These are phyloP conservation scores for Paraescarpia echinospica DNA, from an alignment of 1,140 invertebrate species.

Conservation along the genomic window DNA sequence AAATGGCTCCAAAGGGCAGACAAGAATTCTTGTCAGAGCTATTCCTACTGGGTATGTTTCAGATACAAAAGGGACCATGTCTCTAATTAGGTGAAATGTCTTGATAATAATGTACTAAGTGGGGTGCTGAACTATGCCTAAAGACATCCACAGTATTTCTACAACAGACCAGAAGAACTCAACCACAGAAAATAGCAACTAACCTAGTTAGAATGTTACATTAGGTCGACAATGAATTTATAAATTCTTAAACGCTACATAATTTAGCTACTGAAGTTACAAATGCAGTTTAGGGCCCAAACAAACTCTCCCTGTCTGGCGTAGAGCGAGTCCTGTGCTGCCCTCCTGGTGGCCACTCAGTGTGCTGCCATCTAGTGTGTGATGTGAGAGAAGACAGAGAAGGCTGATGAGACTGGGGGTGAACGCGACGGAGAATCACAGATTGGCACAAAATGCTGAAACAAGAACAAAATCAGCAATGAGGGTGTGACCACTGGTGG, in stretches of 20 bases:
- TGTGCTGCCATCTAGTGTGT: not conserved
- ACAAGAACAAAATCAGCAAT: not conserved
- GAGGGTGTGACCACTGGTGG: too few relatives aligned
- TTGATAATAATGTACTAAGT: too few relatives aligned
- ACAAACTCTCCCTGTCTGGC: not conserved
- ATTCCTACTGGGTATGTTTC: too few relatives aligned
- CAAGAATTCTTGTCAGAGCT: too few relatives aligned
- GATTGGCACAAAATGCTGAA: not conserved
- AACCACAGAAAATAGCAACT: too few relatives aligned
- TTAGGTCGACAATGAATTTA: too few relatives aligned
- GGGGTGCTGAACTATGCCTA: too few relatives aligned
- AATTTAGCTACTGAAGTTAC: not conserved
- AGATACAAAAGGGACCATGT: too few relatives aligned
- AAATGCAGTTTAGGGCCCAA: not conserved
- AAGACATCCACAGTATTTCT: too few relatives aligned
- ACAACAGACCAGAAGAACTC: not conserved
- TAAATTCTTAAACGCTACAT: not conserved
- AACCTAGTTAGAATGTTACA: too few relatives aligned
- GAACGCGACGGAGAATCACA: not conserved
- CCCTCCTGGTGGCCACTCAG: not conserved
- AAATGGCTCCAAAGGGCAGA: too few relatives aligned
- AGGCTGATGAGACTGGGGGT: not conserved
- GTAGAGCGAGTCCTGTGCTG: not conserved
- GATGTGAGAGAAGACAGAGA: not conserved
- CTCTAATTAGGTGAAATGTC: too few relatives aligned